These are phyloP conservation scores for Coreius guichenoti DNA, from an alignment of 2,797 vertebrate genomes.

Conservation along the genomic window DNA sequence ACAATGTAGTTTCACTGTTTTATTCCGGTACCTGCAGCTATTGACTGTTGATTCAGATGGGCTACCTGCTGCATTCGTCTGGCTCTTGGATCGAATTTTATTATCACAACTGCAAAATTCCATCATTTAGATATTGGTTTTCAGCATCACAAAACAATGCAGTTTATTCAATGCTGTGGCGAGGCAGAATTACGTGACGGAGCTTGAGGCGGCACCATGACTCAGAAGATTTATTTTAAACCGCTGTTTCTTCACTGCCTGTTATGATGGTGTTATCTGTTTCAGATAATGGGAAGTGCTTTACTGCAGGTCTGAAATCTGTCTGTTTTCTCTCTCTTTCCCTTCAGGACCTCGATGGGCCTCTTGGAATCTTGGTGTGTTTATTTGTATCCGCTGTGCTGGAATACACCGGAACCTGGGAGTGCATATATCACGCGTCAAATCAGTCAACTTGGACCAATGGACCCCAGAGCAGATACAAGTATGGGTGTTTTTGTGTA, in stretches of 20 bases:
- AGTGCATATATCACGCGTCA: conserved; percentile 98
- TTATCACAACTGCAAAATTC: conserved; percentile 19
- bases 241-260: conserved; percentile 45
- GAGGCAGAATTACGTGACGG: not conserved
- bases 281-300: conserved; percentile 41
- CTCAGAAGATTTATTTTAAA: conserved; percentile 48
- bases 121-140: conserved; percentile 40
- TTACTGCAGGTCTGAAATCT: conserved; percentile 27
- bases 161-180: conserved; percentile 1
- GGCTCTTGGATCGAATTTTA: not conserved
- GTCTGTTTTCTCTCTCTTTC: conserved; percentile 30
- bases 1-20: conserved; percentile 21
- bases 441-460: conserved; percentile 98
- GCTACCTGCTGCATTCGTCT: conserved; percentile 58
- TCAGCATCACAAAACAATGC: conserved; percentile 12
- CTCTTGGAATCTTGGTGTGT: conserved; percentile 99
- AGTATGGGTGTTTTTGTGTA: conserved; percentile 72
- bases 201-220: conserved; percentile 48
- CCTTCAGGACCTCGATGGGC: conserved; percentile 94
- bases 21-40: conserved; percentile 7
- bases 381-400: conserved; percentile 98
- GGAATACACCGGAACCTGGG: conserved; percentile 98
- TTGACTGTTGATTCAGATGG: conserved; percentile 41
- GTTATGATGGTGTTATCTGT: conserved; percentile 35
- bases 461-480: conserved; percentile 99